Evolutionary conservation across 2,113 vertebrate genomes (phyloP), one percentile per base, ranked within the genome.

Genomic region (Spheniscus mendiculus): DNA sequence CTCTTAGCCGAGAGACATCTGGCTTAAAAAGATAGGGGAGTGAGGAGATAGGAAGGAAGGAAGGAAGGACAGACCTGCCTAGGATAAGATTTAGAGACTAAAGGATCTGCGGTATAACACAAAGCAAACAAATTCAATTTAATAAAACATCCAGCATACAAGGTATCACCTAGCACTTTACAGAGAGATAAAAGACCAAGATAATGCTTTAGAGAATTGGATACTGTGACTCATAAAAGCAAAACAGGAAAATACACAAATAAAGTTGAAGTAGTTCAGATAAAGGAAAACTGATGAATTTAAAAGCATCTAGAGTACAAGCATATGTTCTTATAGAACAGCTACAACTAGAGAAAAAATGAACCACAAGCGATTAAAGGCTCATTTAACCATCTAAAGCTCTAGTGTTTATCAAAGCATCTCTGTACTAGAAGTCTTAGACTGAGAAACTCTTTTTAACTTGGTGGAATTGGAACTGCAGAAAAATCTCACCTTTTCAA

Each of bases 181-280:
- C 65, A 92, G 26, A 65, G 52, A 93, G 89, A 89, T 94, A 89
- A 96, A 79, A 92, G 81, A 87, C 52, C 13, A 15, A 91, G 83
- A 94, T 71, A 94, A 93, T 45, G 73, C 89, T 95, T 87, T 38
- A 50, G 86, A 92, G 90, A 93, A 95, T 56, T 95, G 61, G 49
- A 76, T 87, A 61, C 44, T 69, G 22, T n/a, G 73, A 83, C 70
- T 91, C 70, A 80, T 83, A 85, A 94, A 91, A 95, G 73, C 20
- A 44, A 89, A 91, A 87, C 42, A 67, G 42, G 36, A 89, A 94
- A 94, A 91, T 14, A 70, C 45, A 91, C 70, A 74, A 95, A 95
- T 72, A 81, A 77, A 90, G n/a, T 17, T 74, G 32, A 92, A 93
- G 44, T 27, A 27, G n/a, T 71, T 91, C 36, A 80, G 62, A 85